A percentile compares a stretch with the other conserved stretches of the same genome.
These are phyloP conservation scores for Cyanoramphus novaezelandiae DNA, from an alignment of 2,113 vertebrate species.

Conservation along the genomic window DNA sequence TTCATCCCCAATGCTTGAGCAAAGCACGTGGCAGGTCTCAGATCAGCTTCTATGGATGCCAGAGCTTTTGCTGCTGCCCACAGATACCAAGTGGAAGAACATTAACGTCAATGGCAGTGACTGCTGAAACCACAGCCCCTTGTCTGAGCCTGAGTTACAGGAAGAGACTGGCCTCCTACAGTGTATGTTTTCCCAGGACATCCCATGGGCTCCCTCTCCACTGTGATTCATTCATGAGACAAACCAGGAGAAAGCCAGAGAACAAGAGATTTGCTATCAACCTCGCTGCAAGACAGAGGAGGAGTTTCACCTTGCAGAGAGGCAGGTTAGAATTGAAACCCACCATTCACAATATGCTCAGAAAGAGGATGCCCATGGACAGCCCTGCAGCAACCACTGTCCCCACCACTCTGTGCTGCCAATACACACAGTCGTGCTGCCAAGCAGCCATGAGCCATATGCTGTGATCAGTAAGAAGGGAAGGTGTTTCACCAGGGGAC, in stretches of 20 bases:
- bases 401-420: not conserved
- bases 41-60: not conserved
- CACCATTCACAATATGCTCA: accelerated
- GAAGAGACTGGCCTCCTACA: not conserved
- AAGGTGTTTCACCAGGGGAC: not conserved
- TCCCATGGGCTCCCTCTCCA: not conserved
- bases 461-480: not conserved
- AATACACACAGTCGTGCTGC: not conserved
- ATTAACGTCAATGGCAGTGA: not conserved
- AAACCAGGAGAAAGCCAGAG: not conserved
- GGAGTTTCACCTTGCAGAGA: not conserved
- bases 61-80: not conserved
- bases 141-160: not conserved
- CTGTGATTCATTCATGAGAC: not conserved
- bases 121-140: not conserved
- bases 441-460: not conserved
- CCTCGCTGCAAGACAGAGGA: not conserved
- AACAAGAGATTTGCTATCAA: not conserved
- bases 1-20: not conserved
- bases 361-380: not conserved
- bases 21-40: not conserved
- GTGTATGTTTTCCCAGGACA: not conserved
- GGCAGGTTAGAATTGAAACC: not conserved
- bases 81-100: accelerated
- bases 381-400: not conserved